Evolutionary conservation across 30 jellyfish, hydroid and myxozoan species (phyloP).

Genomic region (Cassiopea xamachana): DNA sequence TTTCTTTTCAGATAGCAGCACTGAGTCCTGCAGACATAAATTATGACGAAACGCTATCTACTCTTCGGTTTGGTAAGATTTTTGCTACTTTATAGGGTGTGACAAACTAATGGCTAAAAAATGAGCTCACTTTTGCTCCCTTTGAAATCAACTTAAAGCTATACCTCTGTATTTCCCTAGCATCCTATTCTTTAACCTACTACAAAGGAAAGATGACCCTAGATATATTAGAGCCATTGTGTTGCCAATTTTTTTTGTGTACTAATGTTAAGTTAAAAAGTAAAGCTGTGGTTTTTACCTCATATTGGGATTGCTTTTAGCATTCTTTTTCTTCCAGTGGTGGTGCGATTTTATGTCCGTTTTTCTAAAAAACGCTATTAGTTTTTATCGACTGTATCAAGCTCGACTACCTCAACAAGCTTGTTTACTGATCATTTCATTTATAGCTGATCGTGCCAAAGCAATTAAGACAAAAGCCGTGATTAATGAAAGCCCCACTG

Average conservation of each 20-base stretch:
- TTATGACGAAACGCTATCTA: constrained; percentile 90
- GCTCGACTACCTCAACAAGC: not conserved
- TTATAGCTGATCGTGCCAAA: constrained; percentile 95
- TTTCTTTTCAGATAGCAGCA: constrained; percentile 87
- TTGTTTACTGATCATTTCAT: not conserved
- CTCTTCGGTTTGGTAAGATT: constrained; percentile 89
- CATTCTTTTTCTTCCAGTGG: too few relatives aligned
- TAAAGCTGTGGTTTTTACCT: too few relatives aligned
- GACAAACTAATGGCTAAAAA: not conserved
- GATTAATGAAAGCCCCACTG: constrained; percentile 97
- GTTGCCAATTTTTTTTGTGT: too few relatives aligned
- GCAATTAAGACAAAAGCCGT: constrained; percentile 94
- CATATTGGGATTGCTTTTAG: too few relatives aligned
- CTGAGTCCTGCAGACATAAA: constrained; percentile 98
- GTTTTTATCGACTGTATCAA: too few relatives aligned
- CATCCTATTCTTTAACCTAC: too few relatives aligned
- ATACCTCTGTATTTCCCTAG: not conserved
- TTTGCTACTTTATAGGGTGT: not conserved
- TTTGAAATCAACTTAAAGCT: not conserved
- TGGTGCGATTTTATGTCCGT: too few relatives aligned
- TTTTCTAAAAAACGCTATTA: too few relatives aligned
- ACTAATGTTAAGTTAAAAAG: too few relatives aligned
- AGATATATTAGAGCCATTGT: too few relatives aligned
- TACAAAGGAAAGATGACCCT: too few relatives aligned
- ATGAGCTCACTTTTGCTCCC: not conserved